These are phyloP conservation scores for Megalurothrips usitatus DNA, from an alignment of 2,888 invertebrate species.

Conservation along the genomic window DNA sequence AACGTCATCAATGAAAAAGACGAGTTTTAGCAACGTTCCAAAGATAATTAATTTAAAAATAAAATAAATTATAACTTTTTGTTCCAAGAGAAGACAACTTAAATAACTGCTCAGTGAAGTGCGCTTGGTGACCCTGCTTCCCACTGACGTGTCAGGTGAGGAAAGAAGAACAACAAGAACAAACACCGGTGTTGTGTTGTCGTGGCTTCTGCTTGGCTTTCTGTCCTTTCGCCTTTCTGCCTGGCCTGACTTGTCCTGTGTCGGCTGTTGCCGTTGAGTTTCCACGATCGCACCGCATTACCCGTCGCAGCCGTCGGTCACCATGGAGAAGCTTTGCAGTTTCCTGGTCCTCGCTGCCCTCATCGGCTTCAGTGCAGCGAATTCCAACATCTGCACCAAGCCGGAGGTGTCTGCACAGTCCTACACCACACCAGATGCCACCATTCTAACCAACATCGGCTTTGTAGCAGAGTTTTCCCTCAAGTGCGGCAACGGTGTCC, in stretches of 20 bases:
- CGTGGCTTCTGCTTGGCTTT: background rate
- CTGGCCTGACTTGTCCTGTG: background rate
- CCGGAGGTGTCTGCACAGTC: slow-evolving; percentile 65
- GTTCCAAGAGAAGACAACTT: no score
- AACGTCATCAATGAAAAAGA: no score
- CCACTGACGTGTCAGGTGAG: slow-evolving; percentile 7
- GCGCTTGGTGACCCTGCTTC: background rate
- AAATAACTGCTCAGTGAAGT: no score
- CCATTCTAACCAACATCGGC: slow-evolving; percentile 83
- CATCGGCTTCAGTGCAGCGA: slow-evolving; percentile 28
- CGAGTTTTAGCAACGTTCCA: no score
- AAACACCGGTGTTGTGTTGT: slow-evolving; percentile 5
- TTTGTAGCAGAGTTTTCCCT: slow-evolving; percentile 87
- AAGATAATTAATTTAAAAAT: no score
- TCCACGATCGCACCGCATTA: background rate
- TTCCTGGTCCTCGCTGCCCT: background rate
- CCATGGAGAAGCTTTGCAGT: slow-evolving; percentile 5
- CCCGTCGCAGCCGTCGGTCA: background rate
- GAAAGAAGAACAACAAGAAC: background rate
- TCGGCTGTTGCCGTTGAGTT: background rate
- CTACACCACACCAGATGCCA: slow-evolving; percentile 90
- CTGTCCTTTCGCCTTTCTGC: background rate
- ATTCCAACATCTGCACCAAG: slow-evolving; percentile 39
- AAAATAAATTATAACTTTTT: no score
- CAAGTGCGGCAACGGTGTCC: slow-evolving; percentile 66